phyloP scores from a whole-genome alignment of 92 coral and sea anemone species.

The Montipora capitata region DNA sequence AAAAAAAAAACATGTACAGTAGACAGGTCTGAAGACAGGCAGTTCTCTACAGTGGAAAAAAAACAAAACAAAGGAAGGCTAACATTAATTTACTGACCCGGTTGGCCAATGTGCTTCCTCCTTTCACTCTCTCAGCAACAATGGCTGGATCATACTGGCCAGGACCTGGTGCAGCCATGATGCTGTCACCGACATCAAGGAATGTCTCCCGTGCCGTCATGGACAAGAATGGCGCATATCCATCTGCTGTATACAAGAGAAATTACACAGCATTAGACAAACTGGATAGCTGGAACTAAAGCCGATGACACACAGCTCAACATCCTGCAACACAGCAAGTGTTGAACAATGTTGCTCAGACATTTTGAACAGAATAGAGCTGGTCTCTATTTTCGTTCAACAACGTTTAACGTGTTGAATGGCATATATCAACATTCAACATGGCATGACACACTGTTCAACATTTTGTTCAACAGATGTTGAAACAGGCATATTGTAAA shows the following conservation, averaged over 20 bases:
- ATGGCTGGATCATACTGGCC: conserved; percentile 93
- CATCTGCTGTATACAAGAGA: conserved; percentile 67
- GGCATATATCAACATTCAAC: not conserved
- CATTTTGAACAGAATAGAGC: no score
- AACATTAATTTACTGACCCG: conserved; percentile 59
- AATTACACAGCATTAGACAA: not conserved
- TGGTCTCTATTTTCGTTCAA: no score
- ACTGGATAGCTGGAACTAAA: not conserved
- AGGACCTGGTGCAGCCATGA: conserved; percentile 98
- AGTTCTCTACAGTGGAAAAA: no score
- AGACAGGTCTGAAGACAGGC: accelerated
- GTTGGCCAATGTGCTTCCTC: conserved; percentile 93
- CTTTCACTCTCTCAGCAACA: conserved; percentile 81
- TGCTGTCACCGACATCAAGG: conserved; percentile 91
- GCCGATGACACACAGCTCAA: no score
- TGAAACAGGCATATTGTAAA: no score
- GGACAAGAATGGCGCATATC: conserved; percentile 97
- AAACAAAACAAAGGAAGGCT: not conserved
- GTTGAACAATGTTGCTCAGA: no score
- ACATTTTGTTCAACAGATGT: no score
- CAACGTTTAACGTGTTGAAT: no score
- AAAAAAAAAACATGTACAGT: no score
- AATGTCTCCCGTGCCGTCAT: conserved; percentile 98
- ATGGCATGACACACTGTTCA: not conserved
- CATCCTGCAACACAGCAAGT: no score